Evolutionary conservation across 2,797 vertebrate genomes (phyloP), one percentile per base, ranked within the genome.

Genomic region (Rhyacichthys aspro): DNA sequence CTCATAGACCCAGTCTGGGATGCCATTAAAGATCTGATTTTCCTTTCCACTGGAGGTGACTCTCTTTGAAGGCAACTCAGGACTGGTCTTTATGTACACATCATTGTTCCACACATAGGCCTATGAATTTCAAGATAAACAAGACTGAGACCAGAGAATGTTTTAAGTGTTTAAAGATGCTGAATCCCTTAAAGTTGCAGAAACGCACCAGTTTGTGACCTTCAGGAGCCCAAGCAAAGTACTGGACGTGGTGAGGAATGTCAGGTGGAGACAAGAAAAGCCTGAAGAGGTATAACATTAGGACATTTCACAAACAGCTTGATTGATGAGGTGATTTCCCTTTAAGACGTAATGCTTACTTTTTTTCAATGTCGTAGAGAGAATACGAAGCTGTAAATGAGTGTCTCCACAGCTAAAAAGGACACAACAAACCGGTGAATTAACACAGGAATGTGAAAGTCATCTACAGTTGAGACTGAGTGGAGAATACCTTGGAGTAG

Each of bases 1-100:
- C 87, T 99, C 97, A 72, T 99, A 99, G 45, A 98, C 94, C 98
- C 98, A 99, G 63, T 99, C 98, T 18, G 98, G 96, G 71, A 98
- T 87, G 11, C 98, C 98, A 68, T 99, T 99, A 54, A 94, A 92
- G 81, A 99, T 94, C 72, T 72, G 11, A 72, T 95, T 94, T 43
- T 92, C 70, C 74, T 81, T 63, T 56, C 96, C 96, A 59, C 83
- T 91, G 41, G 3, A 70, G 11, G 96, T 98, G 79, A 98, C 83
- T 85, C 83, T 88, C 66, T 84, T 33, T 34, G 89, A 16, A 33
- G 58, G 12, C 0, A 88, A 78, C 62, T 32, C 72, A 5, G 94
- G 93, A 43, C 84, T 88, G 74, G 70, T 81, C 88, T 94, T 96
- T 75, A 99, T 61, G 64, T 95, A 98, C 28, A 99, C 91, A 38